phyloP scores from a whole-genome alignment of 2,797 vertebrate genomes.

The Malacoctenus gilli region DNA sequence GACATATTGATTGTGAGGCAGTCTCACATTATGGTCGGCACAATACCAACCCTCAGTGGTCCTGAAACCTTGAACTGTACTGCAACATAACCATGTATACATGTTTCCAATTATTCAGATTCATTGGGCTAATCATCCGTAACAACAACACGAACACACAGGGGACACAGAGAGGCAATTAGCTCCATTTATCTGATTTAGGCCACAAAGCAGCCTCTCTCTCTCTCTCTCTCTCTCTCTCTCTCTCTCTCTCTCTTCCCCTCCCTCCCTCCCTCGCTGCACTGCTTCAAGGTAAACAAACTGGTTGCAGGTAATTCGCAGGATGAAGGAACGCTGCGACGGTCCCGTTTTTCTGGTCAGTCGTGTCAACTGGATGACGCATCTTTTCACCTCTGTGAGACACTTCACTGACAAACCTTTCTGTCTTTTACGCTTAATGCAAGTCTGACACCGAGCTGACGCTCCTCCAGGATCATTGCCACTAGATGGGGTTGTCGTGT shows the following conservation, averaged over 20 bases:
- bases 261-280: background rate
- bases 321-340: background rate
- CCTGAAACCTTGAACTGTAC: conserved; percentile 71
- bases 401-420: background rate
- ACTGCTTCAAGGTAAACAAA: conserved; percentile 9
- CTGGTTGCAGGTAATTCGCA: background rate
- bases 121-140: conserved; percentile 78
- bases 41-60: conserved; percentile 42
- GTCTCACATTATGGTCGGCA: conserved; percentile 7
- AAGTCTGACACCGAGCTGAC: background rate
- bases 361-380: background rate
- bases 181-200: conserved; percentile 75
- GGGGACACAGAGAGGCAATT: conserved; percentile 69
- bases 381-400: conserved; percentile 4
- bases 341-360: background rate
- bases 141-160: conserved; percentile 78
- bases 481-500: conserved; percentile 75
- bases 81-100: conserved; percentile 72
- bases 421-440: background rate
- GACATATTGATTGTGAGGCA: background rate
- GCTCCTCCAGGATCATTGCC: conserved; percentile 39
- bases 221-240: conserved; percentile 11
- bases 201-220: conserved; percentile 52
- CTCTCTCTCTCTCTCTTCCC: too few relatives aligned
- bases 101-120: conserved; percentile 79